These are phyloP conservation scores for Valencia hispanica DNA, from an alignment of 2,797 vertebrate genomes.

Conservation along the genomic window DNA sequence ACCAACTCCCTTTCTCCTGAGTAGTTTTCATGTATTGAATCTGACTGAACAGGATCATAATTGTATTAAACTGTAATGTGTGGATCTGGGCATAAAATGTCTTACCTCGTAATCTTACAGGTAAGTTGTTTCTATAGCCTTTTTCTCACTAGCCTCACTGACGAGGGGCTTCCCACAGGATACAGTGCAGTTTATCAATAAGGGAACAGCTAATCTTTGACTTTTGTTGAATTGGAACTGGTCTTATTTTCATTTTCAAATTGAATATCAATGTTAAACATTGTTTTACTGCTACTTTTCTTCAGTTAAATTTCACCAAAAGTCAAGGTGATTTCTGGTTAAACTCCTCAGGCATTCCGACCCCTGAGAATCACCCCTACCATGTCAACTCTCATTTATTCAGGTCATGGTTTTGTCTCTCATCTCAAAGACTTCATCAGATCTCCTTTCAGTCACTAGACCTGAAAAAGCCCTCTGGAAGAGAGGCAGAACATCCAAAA, in stretches of 20 bases:
- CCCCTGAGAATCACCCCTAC: not conserved
- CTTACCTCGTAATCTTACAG: not conserved
- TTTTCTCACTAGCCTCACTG: not conserved
- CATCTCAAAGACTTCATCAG: not conserved
- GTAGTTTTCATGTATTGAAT: not conserved
- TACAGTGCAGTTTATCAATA: too few relatives aligned
- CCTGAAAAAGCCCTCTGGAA: not conserved
- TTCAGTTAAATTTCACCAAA: not conserved
- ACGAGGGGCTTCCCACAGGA: not conserved
- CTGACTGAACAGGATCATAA: not conserved
- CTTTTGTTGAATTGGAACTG: not conserved
- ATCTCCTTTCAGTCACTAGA: not conserved
- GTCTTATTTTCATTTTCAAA: not conserved
- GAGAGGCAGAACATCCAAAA: not conserved
- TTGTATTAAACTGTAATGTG: not conserved
- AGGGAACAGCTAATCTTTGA: not conserved
- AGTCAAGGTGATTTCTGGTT: not conserved
- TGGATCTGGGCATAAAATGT: not conserved
- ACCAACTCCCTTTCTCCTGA: too few relatives aligned
- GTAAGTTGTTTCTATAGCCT: not conserved
- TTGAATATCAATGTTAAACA: not conserved
- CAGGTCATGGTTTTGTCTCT: not conserved
- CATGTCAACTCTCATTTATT: not conserved
- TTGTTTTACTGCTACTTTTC: not conserved
- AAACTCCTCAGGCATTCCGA: not conserved